These are phyloP conservation scores for Leptopterna dolabrata DNA, from an alignment of 2,888 invertebrate genomes.

Conservation along the genomic window DNA sequence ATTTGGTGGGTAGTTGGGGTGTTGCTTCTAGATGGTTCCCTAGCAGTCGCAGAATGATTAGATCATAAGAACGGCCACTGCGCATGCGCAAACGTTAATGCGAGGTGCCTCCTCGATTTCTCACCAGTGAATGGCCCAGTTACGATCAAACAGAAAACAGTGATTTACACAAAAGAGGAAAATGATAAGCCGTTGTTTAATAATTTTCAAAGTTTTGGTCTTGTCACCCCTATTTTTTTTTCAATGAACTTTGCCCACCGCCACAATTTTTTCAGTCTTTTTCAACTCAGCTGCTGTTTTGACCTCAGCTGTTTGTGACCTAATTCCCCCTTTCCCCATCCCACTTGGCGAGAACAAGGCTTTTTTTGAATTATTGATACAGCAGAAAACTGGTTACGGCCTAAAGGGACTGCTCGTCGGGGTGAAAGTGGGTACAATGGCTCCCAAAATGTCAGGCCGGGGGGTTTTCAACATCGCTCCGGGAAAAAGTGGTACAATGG, in stretches of 20 bases:
- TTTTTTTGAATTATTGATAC: conserved; percentile 4
- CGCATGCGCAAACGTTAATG: no score
- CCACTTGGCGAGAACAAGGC: background rate
- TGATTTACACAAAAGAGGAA: no score
- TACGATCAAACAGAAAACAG: no score
- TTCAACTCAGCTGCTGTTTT: background rate
- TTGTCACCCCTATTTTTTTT: background rate
- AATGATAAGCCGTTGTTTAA: no score
- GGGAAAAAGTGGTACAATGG: background rate
- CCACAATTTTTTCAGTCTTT: background rate
- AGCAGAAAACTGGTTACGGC: background rate
- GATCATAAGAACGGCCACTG: no score
- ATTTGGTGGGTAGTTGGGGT: no score
- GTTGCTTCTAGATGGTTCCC: no score
- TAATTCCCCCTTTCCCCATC: background rate
- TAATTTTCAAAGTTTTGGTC: no score
- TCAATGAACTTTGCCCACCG: background rate
- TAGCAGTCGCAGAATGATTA: no score
- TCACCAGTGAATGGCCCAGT: no score
- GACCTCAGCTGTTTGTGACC: background rate
- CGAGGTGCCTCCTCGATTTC: no score
- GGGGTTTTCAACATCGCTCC: background rate
- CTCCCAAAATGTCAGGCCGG: background rate
- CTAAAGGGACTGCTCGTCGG: background rate
- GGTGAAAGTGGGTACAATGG: background rate